A percentile compares a stretch with the other conserved stretches of the same genome.
phyloP scores from a whole-genome alignment of 2,113 vertebrate species.

The Semnopithecus entellus region DNA sequence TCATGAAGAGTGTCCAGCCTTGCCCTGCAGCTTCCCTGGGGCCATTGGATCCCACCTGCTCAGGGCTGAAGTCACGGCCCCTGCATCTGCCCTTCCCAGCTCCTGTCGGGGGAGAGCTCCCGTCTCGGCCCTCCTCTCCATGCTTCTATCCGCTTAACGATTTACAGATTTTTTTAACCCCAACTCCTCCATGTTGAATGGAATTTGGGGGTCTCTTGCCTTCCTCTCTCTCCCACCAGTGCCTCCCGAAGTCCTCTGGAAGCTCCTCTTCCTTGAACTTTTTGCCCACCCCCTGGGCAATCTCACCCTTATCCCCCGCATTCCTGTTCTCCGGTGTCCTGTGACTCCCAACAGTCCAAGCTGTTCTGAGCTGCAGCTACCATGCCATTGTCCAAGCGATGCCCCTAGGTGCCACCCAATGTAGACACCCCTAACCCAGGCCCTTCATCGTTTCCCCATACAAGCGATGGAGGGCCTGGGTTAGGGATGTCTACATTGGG shows the following conservation, averaged over 20 bases:
- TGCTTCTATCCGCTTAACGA: background rate
- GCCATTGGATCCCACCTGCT: fast-evolving
- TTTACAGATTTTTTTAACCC: background rate
- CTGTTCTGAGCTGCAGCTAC: background rate
- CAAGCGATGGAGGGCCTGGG: background rate
- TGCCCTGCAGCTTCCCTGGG: background rate
- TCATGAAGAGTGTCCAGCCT: fast-evolving
- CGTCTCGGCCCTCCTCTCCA: fast-evolving
- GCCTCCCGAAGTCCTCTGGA: fast-evolving
- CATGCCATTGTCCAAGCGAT: too few species aligned
- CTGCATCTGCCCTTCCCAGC: background rate
- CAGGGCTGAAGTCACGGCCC: fast-evolving
- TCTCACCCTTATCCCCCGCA: fast-evolving
- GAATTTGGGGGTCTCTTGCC: background rate
- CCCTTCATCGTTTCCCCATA: background rate
- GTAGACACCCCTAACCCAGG: background rate
- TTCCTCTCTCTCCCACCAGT: fast-evolving
- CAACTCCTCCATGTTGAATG: background rate
- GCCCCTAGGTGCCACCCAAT: background rate
- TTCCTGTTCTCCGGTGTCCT: fast-evolving
- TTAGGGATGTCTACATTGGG: too few species aligned
- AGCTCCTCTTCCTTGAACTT: background rate
- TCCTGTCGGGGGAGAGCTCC: fast-evolving
- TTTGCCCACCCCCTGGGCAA: background rate
- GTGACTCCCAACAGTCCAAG: background rate